Evolutionary conservation across 2,797 vertebrate genomes (phyloP).

Genomic region (Lophotriccus pileatus): DNA sequence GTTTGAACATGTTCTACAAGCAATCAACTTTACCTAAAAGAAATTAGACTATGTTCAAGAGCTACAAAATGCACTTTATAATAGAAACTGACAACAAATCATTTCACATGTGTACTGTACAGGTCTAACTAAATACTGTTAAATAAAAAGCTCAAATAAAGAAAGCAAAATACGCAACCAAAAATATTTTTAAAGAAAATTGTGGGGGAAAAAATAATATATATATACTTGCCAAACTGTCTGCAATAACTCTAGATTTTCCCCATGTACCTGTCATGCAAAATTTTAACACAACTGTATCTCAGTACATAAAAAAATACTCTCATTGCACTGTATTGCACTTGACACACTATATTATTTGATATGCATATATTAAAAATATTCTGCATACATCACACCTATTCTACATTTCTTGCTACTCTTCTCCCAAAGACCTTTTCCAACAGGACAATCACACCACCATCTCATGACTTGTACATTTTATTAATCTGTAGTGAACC

Average conservation of each 20-base stretch:
- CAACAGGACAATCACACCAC: neutral
- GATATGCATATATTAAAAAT: neutral
- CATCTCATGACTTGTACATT: neutral
- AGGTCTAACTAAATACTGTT: neutral
- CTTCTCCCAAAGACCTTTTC: neutral
- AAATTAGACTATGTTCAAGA: neutral
- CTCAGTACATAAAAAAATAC: neutral
- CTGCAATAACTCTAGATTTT: neutral
- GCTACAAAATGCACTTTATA: neutral
- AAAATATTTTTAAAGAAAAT: neutral
- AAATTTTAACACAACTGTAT: neutral
- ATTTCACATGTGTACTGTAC: neutral
- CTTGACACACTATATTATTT: neutral
- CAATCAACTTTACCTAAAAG: neutral
- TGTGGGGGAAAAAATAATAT: neutral
- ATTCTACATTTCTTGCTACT: neutral
- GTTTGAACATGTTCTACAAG: neutral
- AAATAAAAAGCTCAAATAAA: neutral
- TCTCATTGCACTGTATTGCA: neutral
- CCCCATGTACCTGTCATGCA: neutral
- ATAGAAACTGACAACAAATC: neutral
- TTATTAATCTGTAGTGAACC: neutral
- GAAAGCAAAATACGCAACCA: neutral
- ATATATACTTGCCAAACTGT: neutral
- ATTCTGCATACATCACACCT: neutral